Conservation (phyloP, 1,140 invertebrate genomes). For the Neotoxoptera formosana region DNA sequence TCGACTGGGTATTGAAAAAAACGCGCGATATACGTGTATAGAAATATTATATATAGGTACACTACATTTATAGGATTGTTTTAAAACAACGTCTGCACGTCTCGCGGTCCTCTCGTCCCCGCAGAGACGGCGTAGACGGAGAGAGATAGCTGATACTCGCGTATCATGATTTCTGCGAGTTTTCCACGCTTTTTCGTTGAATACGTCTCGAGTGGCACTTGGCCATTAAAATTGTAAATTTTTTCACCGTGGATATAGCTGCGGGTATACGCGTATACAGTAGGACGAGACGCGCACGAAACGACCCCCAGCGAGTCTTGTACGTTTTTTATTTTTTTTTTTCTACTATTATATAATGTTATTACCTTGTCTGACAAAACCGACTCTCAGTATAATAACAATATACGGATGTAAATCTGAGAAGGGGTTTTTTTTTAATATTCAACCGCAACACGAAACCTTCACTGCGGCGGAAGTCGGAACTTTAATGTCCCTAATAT, state of each 20-base stretch:
- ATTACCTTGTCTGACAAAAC: neutral
- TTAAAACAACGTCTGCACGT: neutral
- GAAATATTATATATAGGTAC: too few species aligned
- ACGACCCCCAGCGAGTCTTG: neutral
- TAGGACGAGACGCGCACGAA: neutral
- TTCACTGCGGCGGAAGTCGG: neutral
- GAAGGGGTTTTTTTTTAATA: neutral
- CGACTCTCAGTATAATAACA: neutral
- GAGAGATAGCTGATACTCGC: too few species aligned
- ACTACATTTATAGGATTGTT: too few species aligned
- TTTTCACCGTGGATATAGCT: neutral
- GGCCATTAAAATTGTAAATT: neutral
- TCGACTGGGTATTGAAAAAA: neutral
- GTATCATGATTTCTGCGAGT: neutral
- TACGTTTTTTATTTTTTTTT: neutral
- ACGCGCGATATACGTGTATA: neutral
- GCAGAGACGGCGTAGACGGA: too few species aligned
- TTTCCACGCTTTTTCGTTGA: neutral
- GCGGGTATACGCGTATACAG: too few species aligned
- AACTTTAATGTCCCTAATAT: neutral
- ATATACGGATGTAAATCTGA: slow-evolving; percentile 20
- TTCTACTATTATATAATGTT: neutral
- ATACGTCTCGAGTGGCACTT: slow-evolving; percentile 15
- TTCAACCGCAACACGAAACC: neutral
- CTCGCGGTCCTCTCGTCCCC: neutral